Evolutionary conservation across 1,140 invertebrate species (phyloP), one percentile per base, ranked within the genome.

Genomic region (Eumeta japonica): DNA sequence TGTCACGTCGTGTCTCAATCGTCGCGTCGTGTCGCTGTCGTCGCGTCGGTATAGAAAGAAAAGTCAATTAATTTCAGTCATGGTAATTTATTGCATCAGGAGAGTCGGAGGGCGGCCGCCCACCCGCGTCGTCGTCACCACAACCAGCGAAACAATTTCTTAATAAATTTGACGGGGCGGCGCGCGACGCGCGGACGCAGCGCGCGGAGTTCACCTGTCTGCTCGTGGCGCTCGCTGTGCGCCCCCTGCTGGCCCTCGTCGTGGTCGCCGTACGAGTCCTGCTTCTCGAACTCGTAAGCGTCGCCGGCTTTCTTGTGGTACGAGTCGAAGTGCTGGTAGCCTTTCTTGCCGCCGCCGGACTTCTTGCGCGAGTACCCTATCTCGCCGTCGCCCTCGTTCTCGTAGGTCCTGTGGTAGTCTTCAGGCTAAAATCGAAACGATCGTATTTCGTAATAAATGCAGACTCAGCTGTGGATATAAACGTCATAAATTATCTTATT

Each of bases 231-330:
- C 32, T 75, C 58, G 29, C 60, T 71, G 42, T 71, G 50, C 0
- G 62, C 56, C 2, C 54, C 59, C 13, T 76, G 65, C 9, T 58
- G 70, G 16, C 13, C 13, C 12, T 60, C 62, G 10, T 76, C 47
- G 10, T 70, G 72, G 9, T 51, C 48, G 9, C 84, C 84, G 51
- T 66, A 86, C 19, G 80, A 78, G 13, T 79, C 78, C 53, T 85
- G 78, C 48, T 81, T 79, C 59, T 86, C 81, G 45, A 83, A 83
- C 30, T 81, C 84, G 54, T 84, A 86, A 52, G 82, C 78, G 58
- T 87, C 84, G 2, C 83, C 83, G 12, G 80, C 80, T 54, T 82
- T 83, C 60, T 86, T 85, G 64, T 86, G 84, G 63, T 79, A 86
- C 27, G 81, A 83, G 54, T 86, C 84, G 45, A 82, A 81, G 44